These are phyloP conservation scores for Monoplex corrugatus DNA, from an alignment of 2,888 invertebrate genomes.

Conservation along the genomic window DNA sequence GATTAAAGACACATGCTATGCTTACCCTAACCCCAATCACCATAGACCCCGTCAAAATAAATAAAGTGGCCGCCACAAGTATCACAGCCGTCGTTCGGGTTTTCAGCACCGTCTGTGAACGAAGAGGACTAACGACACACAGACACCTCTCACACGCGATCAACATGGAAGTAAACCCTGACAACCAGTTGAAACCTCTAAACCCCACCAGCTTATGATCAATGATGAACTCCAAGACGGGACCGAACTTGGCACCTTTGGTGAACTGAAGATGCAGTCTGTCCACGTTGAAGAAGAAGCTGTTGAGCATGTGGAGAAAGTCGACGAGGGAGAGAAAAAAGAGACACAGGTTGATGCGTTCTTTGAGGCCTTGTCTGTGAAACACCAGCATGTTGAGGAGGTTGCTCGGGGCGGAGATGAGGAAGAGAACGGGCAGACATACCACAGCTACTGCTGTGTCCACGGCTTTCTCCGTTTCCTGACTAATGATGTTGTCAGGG, in stretches of 20 bases:
- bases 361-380: background rate
- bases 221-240: constrained; percentile 23
- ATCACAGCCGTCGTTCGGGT: background rate
- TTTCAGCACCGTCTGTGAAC: background rate
- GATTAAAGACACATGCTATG: constrained; percentile 32
- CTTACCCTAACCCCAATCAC: background rate
- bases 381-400: constrained; percentile 21
- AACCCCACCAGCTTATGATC: constrained; percentile 14
- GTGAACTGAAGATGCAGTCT: background rate
- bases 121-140: constrained; percentile 21
- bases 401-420: background rate
- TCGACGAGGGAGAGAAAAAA: constrained; percentile 11
- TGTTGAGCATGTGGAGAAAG: constrained; percentile 8
- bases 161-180: background rate
- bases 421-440: background rate
- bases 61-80: background rate
- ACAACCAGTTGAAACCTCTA: constrained; percentile 30
- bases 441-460: background rate
- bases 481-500: constrained; percentile 19
- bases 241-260: background rate
- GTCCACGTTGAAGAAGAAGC: constrained; percentile 25
- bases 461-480: background rate
- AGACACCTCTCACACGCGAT: constrained; percentile 42
- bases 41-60: background rate
- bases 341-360: constrained; percentile 31